Base-by-base conservation (phyloP, 2,797 vertebrate species). In the Cossypha heuglini region DNA sequence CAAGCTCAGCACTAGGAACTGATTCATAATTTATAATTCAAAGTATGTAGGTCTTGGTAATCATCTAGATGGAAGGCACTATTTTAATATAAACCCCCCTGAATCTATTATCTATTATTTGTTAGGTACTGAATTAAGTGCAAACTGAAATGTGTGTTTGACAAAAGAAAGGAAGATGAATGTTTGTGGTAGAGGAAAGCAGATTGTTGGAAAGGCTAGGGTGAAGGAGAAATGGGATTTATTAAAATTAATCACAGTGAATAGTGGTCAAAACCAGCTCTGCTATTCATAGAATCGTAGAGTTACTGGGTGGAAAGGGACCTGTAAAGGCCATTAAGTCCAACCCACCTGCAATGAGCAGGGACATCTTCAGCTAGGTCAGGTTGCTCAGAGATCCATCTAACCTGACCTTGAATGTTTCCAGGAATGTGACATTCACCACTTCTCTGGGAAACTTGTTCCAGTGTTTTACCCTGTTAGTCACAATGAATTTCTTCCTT, bases 51-150 rank as follows among this genome's bases (percentile, higher is more conserved):
- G 29, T 66, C 45, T 73, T 71, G 24, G 63, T 59, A 94, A 84
- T 59, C 22, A 75, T 74, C 69, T 57, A 71, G 77, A 88, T 90
- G 52, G 61, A 92, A 94, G 61, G 21, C 17, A 67, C 40, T 82
- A 66, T 75, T 93, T 83, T 88, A 93, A 72, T 81, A 94, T 63
- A 78, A 94, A 91, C 42, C 58, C 43, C 51, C 75, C 37, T 49
- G 31, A 94, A 89, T 80, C 45, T 73, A 77, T 91, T 95, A 81
- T 85, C 92, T 90, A 26, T 90, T 95, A 64, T 78, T 84, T 88
- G 76, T 28, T 58, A 88, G 69, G 58, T 78, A 62, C 14, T 42
- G 64, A 94, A 92, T 73, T 80, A 90, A 75, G 18, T 81, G 84
- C 49, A 81, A 86, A 91, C 62, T 72, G 35, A 89, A 93, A 83